phyloP scores from a whole-genome alignment of 2,113 vertebrate species.

The Rhinolophus sinicus region DNA sequence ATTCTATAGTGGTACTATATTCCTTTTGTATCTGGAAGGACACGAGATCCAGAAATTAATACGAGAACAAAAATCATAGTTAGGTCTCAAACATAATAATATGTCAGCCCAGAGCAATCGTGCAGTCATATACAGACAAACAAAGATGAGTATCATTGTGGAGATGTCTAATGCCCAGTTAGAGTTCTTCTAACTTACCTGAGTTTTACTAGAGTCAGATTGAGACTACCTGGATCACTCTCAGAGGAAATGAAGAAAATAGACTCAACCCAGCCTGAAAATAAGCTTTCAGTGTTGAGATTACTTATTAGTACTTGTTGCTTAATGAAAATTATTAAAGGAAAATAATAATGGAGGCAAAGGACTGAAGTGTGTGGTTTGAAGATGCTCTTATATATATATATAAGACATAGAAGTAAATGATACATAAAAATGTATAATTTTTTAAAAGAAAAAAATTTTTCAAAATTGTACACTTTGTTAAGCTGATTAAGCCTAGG shows the following conservation, averaged over 20 bases:
- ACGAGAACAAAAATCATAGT: constrained; percentile 60
- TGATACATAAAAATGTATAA: neutral
- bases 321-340: constrained; percentile 76
- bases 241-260: constrained; percentile 55
- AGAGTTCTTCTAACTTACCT: constrained; percentile 30
- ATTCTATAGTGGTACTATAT: constrained; percentile 64
- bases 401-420: neutral
- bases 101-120: constrained; percentile 31
- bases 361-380: neutral
- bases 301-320: constrained; percentile 71
- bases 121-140: constrained; percentile 38
- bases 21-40: constrained; percentile 70
- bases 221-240: constrained; percentile 54
- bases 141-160: constrained; percentile 27
- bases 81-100: constrained; percentile 10
- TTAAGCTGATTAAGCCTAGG: neutral
- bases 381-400: neutral
- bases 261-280: constrained; percentile 16
- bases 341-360: neutral
- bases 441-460: constrained; percentile 2
- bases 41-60: constrained; percentile 68
- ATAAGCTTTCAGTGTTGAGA: constrained; percentile 63
- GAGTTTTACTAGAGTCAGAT: constrained; percentile 58
- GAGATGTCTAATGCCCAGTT: neutral
- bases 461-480: neutral